These are phyloP conservation scores for Gasteruption jaculator DNA, from an alignment of 2,888 invertebrate species.

Conservation along the genomic window DNA sequence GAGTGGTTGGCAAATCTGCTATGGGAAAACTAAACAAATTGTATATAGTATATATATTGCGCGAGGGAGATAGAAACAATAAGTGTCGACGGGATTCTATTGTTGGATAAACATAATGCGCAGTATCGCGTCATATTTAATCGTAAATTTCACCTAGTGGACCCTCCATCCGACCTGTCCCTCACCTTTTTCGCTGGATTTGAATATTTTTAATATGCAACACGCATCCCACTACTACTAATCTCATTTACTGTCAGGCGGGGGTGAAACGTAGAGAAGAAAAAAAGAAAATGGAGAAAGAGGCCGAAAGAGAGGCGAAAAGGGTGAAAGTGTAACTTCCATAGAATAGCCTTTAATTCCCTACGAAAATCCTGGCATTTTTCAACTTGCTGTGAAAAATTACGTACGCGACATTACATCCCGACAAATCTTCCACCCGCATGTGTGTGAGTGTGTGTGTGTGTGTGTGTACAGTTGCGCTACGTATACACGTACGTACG, in stretches of 20 bases:
- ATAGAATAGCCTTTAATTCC: too few relatives aligned
- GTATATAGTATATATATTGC: too few relatives aligned
- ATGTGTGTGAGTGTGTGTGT: background rate
- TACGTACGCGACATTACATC: background rate
- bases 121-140: constrained; percentile 35
- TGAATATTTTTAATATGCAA: constrained; percentile 49
- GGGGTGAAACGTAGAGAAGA: constrained; percentile 11
- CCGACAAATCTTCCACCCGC: background rate
- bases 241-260: constrained; percentile 35
- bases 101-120: constrained; percentile 44
- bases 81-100: constrained; percentile 28
- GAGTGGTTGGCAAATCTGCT: too few relatives aligned
- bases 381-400: too few relatives aligned
- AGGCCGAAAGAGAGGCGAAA: background rate
- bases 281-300: constrained; percentile 5
- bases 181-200: too few relatives aligned
- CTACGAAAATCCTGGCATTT: too few relatives aligned
- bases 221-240: constrained; percentile 42
- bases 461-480: constrained; percentile 1
- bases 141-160: too few relatives aligned
- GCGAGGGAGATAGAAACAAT: too few relatives aligned
- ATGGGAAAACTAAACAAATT: too few relatives aligned
- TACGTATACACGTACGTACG: too few relatives aligned
- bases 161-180: too few relatives aligned
- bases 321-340: too few relatives aligned